Percentiles rank a stretch among this genome's conserved stretches.
Conservation (phyloP, 2,113 vertebrate genomes). For the Empidonax traillii region DNA sequence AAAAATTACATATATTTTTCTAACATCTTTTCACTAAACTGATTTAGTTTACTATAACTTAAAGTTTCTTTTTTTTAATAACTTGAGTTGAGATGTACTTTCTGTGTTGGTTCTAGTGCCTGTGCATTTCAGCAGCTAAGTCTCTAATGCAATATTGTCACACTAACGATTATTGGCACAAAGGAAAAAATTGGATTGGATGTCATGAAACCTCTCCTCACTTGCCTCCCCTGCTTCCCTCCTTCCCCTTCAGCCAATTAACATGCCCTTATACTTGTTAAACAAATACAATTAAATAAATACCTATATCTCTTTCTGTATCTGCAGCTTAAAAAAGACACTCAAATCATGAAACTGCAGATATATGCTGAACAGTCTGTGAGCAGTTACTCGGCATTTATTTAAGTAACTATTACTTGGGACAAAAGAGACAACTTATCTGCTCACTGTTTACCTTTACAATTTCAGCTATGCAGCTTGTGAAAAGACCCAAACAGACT, state of each 20-base stretch:
- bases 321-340: neutral
- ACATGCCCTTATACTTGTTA: neutral
- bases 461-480: neutral
- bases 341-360: neutral
- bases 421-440: neutral
- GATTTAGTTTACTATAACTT: neutral
- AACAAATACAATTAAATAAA: neutral
- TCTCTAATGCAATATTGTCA: neutral
- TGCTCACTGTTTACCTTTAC: neutral
- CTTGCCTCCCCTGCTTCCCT: neutral
- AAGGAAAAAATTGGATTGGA: neutral
- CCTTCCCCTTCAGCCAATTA: neutral
- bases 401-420: neutral
- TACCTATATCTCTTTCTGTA: neutral
- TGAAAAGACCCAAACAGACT: neutral
- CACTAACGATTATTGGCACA: neutral
- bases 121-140: neutral
- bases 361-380: neutral
- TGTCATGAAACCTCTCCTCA: neutral
- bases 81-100: neutral
- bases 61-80: neutral
- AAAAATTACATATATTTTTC: constrained; percentile 15
- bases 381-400: neutral
- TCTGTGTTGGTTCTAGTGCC: neutral
- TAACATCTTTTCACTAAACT: constrained; percentile 12